Evolutionary conservation across 1,140 invertebrate genomes (phyloP).

Genomic region (Achroia grisella): DNA sequence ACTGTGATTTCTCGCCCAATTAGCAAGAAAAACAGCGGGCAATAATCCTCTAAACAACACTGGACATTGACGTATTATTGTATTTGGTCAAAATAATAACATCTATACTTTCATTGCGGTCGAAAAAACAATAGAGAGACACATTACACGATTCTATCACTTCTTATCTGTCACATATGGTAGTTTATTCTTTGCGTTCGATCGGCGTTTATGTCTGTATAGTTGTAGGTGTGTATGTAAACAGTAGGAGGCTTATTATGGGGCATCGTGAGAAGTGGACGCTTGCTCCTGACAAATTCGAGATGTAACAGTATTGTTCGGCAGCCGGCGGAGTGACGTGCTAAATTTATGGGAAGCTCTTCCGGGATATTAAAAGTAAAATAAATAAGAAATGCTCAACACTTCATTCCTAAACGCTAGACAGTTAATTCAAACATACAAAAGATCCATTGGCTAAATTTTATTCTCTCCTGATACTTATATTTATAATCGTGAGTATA

Average conservation of each 20-base stretch:
- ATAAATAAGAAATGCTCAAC: no score
- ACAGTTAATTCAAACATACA: no score
- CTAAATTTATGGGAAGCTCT: no score
- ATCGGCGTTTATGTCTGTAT: not conserved
- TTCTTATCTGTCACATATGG: not conserved
- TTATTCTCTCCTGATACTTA: no score
- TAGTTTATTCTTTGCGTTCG: not conserved
- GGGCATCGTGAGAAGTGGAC: constrained; percentile 18
- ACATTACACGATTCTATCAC: not conserved
- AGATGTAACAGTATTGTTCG: constrained; percentile 20
- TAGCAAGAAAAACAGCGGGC: constrained; percentile 14
- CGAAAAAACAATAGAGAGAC: not conserved
- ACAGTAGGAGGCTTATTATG: constrained; percentile 36
- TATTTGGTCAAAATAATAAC: constrained; percentile 5
- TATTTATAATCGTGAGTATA: no score
- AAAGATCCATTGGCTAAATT: no score
- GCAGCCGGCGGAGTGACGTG: constrained; percentile 5
- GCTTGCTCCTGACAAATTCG: constrained; percentile 27
- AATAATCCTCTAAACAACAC: not conserved
- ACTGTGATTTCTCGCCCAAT: constrained; percentile 13
- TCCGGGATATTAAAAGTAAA: no score
- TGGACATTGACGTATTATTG: constrained; percentile 15
- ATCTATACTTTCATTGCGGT: not conserved
- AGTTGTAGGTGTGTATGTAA: not conserved
- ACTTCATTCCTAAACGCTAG: no score